phyloP scores from a whole-genome alignment of 2,888 invertebrate genomes.

The Caenorhabditis macrosperma region DNA sequence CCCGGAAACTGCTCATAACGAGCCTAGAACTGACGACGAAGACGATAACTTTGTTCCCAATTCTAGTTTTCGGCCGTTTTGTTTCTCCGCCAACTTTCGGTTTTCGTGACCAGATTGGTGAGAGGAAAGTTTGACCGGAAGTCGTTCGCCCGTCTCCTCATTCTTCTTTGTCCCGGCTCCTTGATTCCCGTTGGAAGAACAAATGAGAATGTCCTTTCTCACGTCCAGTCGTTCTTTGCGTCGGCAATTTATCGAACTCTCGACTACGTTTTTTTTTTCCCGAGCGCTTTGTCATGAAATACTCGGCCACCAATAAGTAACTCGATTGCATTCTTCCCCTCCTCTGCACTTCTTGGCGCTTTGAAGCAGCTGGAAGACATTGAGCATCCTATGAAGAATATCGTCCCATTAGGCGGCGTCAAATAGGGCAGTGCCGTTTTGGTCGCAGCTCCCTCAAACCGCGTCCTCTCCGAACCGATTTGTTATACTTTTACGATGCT shows the following conservation, averaged over 20 bases:
- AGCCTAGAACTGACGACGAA: conserved; percentile 30
- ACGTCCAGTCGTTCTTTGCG: background rate
- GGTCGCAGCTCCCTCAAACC: conserved; percentile 27
- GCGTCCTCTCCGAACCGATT: conserved; percentile 21
- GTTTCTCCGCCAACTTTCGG: conserved; percentile 8
- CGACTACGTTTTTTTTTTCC: background rate
- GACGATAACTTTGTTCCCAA: conserved; percentile 46
- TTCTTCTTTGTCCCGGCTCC: background rate
- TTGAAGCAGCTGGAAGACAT: conserved; percentile 1
- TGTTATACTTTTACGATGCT: conserved; percentile 35
- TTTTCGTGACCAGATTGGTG: background rate
- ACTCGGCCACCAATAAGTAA: conserved; percentile 38
- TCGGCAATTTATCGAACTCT: background rate
- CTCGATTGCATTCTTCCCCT: conserved; percentile 36
- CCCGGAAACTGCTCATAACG: conserved; percentile 57
- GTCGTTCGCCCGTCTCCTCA: background rate
- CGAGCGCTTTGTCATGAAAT: conserved; percentile 29
- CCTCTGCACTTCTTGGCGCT: conserved; percentile 19
- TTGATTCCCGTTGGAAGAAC: background rate
- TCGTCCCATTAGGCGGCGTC: conserved; percentile 26
- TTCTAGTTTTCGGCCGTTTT: conserved; percentile 12
- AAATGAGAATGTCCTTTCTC: conserved; percentile 8
- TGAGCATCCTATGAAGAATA: conserved; percentile 21
- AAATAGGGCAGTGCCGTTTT: conserved; percentile 13
- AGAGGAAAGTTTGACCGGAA: conserved; percentile 2